Conservation (phyloP, 2,888 invertebrate species). For the Tethea ocularis region DNA sequence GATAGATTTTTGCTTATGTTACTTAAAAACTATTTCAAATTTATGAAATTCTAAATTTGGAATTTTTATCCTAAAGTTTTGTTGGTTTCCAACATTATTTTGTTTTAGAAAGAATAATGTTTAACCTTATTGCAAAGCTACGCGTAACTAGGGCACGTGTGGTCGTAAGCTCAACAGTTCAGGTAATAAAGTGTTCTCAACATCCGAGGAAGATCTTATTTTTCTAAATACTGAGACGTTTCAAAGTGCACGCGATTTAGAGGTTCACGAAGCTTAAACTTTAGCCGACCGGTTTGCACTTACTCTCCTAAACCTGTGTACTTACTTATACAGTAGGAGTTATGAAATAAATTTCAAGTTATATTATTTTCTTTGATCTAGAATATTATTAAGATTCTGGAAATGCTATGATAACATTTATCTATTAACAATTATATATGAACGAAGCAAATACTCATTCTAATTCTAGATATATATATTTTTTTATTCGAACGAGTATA, state of each 20-base stretch:
- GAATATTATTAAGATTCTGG: no score
- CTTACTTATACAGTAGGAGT: background rate
- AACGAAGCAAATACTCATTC: no score
- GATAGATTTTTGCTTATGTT: no score
- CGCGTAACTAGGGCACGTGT: conserved; percentile 24
- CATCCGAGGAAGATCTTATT: conserved; percentile 26
- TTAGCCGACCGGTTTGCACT: conserved; percentile 9
- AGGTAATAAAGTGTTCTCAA: conserved; percentile 34
- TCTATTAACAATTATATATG: no score
- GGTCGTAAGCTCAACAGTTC: conserved; percentile 5
- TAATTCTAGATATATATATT: no score
- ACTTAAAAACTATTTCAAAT: no score
- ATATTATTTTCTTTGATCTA: background rate
- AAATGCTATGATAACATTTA: no score
- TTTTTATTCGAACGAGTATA: no score
- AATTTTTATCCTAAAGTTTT: no score
- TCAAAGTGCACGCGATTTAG: conserved; percentile 34
- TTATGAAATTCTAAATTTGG: no score
- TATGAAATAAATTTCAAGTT: background rate
- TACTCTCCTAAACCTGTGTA: background rate
- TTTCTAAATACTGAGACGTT: conserved; percentile 34
- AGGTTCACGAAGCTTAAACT: conserved; percentile 32
- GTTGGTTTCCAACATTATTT: no score
- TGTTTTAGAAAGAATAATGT: conserved; percentile 16
- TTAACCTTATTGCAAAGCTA: conserved; percentile 27